Conservation (phyloP, 2,113 vertebrate species). For the Planiliza haematocheilus region DNA sequence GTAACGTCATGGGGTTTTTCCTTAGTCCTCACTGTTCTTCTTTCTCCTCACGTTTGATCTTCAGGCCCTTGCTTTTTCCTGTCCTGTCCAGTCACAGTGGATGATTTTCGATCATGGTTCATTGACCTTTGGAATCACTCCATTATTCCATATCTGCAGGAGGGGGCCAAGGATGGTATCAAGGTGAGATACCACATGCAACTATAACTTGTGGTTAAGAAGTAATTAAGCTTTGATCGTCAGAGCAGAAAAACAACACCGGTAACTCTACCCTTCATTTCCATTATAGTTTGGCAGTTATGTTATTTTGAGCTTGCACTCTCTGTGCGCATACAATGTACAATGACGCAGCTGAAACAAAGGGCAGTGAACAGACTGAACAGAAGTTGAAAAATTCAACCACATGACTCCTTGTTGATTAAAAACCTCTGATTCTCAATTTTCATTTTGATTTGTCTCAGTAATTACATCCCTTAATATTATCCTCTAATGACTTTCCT, state of each 20-base stretch:
- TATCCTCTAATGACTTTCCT: slow-evolving; percentile 14
- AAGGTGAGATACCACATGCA: slow-evolving; percentile 84
- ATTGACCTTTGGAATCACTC: slow-evolving; percentile 99
- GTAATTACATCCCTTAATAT: not conserved
- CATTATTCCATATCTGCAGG: slow-evolving; percentile 97
- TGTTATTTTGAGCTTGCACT: not conserved
- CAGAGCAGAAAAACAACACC: not conserved
- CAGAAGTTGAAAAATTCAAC: no score
- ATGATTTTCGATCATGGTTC: slow-evolving; percentile 98
- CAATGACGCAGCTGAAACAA: not conserved
- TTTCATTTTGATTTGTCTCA: not conserved
- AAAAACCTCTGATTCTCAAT: not conserved
- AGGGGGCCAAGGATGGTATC: slow-evolving; percentile 96
- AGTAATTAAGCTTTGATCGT: not conserved
- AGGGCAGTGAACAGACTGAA: not conserved
- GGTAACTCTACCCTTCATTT: not conserved
- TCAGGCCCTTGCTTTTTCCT: slow-evolving; percentile 97
- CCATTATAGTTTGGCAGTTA: not conserved
- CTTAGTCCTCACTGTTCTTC: not conserved
- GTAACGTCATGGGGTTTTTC: not conserved
- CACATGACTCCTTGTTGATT: not conserved
- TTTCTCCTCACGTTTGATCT: not conserved
- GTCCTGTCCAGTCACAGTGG: slow-evolving; percentile 95
- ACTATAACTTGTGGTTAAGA: not conserved
- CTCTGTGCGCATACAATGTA: not conserved